These are phyloP conservation scores for Xestia sexstrigata DNA, from an alignment of 2,888 invertebrate genomes.

Conservation along the genomic window DNA sequence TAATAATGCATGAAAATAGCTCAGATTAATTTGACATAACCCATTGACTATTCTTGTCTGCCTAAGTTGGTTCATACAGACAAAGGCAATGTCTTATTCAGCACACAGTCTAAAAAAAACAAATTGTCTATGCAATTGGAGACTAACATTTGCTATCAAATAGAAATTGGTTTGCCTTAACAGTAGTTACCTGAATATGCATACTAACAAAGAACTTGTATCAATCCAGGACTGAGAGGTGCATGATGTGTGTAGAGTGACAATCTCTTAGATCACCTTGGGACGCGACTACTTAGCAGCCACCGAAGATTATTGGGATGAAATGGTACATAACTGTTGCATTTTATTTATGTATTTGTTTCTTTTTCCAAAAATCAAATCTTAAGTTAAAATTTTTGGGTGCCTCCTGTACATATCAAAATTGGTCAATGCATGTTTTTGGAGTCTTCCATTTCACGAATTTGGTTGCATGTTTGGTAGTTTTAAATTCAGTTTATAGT, in stretches of 20 bases:
- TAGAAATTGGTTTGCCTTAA: constrained; percentile 63
- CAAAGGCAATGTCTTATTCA: constrained; percentile 13
- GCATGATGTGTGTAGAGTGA: constrained; percentile 87
- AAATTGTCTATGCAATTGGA: constrained; percentile 31
- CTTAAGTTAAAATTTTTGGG: constrained; percentile 29
- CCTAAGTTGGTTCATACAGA: constrained; percentile 17
- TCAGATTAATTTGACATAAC: constrained; percentile 24
- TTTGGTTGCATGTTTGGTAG: constrained; percentile 66
- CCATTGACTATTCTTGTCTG: constrained; percentile 28
- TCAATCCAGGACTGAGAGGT: constrained; percentile 88
- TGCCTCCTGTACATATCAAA: constrained; percentile 33
- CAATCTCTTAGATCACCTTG: constrained; percentile 77
- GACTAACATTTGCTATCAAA: constrained; percentile 64
- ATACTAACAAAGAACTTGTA: constrained; percentile 86
- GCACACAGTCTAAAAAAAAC: constrained; percentile 25
- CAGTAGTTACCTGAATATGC: constrained; percentile 65
- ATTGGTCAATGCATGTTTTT: constrained; percentile 57
- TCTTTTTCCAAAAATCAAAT: constrained; percentile 30
- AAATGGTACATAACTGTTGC: constrained; percentile 86
- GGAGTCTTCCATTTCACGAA: constrained; percentile 46
- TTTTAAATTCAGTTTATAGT: constrained; percentile 29
- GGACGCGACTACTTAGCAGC: constrained; percentile 75
- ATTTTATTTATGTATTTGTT: constrained; percentile 71
- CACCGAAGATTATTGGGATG: constrained; percentile 87
- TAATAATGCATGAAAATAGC: neutral